Conservation (phyloP, 2,113 vertebrate species). For the Periophthalmodon schlosseri region DNA sequence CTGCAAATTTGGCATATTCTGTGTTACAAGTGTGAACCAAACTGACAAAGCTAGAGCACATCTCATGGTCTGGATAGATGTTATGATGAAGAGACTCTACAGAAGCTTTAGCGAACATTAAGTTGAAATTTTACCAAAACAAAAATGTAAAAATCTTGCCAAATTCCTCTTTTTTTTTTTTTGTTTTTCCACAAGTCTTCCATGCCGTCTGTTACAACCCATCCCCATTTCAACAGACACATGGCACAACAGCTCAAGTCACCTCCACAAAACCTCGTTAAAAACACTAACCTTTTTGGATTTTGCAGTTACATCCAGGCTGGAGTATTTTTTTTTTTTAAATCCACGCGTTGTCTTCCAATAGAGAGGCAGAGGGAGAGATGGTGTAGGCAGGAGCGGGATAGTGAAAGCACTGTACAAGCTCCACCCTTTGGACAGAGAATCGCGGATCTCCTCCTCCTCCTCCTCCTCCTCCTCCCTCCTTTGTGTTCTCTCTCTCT, state of each 20-base stretch:
- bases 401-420: neutral
- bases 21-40: neutral
- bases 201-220: neutral
- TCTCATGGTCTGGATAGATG: neutral
- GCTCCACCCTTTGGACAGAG: slow-evolving; percentile 4
- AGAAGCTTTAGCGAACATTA: neutral
- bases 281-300: neutral
- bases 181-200: neutral
- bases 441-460: neutral
- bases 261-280: rapidly evolving
- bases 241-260: neutral
- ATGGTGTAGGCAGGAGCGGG: neutral
- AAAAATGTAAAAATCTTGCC: neutral
- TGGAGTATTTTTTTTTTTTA: too few species aligned
- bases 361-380: neutral
- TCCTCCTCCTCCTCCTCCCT: neutral
- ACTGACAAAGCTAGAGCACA: neutral
- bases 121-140: neutral
- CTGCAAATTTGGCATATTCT: neutral
- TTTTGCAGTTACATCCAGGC: neutral
- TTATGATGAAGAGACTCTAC: neutral
- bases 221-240: neutral
- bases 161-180: neutral
- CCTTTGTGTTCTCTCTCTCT: slow-evolving; percentile 1
- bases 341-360: neutral